Percentiles rank a stretch among this genome's conserved stretches.
Evolutionary conservation across 1,140 invertebrate species (phyloP).

Genomic region (Lepidurus arcticus): DNA sequence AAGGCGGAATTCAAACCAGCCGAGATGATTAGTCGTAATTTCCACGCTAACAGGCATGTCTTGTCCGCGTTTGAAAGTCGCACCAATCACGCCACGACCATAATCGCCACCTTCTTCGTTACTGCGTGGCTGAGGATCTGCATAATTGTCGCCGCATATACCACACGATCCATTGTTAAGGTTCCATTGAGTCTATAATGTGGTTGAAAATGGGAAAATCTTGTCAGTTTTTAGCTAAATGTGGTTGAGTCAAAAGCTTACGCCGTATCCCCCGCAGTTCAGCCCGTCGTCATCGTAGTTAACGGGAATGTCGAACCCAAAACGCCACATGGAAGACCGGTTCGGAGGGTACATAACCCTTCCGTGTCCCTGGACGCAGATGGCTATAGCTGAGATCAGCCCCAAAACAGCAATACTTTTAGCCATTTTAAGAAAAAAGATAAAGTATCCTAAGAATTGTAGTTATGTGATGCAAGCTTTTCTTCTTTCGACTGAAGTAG

Average conservation of each 20-base stretch:
- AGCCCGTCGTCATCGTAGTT: slow-evolving; percentile 42
- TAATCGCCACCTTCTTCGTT: slow-evolving; percentile 26
- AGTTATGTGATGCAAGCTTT: not conserved
- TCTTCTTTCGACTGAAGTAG: not conserved
- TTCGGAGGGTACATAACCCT: slow-evolving; percentile 43
- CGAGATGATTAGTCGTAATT: slow-evolving; percentile 24
- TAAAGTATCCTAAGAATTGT: not conserved
- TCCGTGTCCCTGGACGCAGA: slow-evolving; percentile 41
- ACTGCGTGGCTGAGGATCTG: not conserved
- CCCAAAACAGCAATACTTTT: not conserved
- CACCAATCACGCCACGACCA: not conserved
- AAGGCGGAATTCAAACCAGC: slow-evolving; percentile 24
- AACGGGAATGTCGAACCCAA: slow-evolving; percentile 39
- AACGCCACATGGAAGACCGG: slow-evolving; percentile 44
- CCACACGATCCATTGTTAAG: slow-evolving; percentile 7
- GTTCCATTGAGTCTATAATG: slow-evolving; percentile 20
- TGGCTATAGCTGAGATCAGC: not conserved
- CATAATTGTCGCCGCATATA: slow-evolving; percentile 6
- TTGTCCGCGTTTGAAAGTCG: slow-evolving; percentile 8
- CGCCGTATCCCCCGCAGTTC: slow-evolving; percentile 40
- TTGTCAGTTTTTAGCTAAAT: not conserved
- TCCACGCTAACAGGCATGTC: not conserved
- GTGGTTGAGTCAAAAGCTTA: slow-evolving; percentile 35
- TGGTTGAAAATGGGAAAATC: not conserved
- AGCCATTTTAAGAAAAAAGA: not conserved